Evolutionary conservation across 2,888 invertebrate genomes (phyloP).

Genomic region (Cataglyphis livida): DNA sequence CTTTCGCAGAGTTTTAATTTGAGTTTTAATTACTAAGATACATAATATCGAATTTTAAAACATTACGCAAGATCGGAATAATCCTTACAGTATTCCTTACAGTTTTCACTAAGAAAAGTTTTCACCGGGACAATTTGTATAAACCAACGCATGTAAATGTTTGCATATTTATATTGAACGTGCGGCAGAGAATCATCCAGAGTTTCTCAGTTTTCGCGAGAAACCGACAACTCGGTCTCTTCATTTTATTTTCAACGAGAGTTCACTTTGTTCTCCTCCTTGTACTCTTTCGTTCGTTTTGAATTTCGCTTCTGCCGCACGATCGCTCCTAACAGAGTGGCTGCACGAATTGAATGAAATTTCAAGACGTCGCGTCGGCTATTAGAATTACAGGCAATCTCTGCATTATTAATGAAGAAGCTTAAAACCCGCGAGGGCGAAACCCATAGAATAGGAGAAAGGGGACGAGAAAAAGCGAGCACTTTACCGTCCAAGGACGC

Average conservation of each 20-base stretch:
- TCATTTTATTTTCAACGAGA: constrained; percentile 12
- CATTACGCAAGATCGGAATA: background rate
- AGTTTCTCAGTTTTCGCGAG: background rate
- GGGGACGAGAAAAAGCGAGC: background rate
- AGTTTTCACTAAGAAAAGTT: background rate
- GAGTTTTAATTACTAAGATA: constrained; percentile 22
- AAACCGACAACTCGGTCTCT: background rate
- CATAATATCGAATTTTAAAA: constrained; percentile 25
- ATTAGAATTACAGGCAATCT: constrained; percentile 58
- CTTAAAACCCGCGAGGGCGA: constrained; percentile 20
- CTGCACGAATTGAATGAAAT: constrained; percentile 56
- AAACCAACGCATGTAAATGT: background rate
- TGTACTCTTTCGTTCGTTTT: background rate
- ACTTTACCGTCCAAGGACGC: background rate
- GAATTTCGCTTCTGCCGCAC: constrained; percentile 32
- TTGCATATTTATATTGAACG: constrained; percentile 18
- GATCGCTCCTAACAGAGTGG: constrained; percentile 57
- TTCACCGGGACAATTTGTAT: background rate
- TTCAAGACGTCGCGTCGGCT: constrained; percentile 26
- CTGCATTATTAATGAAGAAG: constrained; percentile 59
- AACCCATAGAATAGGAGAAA: background rate
- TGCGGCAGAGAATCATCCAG: background rate
- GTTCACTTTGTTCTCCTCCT: background rate
- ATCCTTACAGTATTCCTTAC: background rate
- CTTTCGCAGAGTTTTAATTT: constrained; percentile 26